These are phyloP conservation scores for Ianthella basta DNA, from an alignment of 37 sponge, comb jelly and placozoan species.

Conservation along the genomic window DNA sequence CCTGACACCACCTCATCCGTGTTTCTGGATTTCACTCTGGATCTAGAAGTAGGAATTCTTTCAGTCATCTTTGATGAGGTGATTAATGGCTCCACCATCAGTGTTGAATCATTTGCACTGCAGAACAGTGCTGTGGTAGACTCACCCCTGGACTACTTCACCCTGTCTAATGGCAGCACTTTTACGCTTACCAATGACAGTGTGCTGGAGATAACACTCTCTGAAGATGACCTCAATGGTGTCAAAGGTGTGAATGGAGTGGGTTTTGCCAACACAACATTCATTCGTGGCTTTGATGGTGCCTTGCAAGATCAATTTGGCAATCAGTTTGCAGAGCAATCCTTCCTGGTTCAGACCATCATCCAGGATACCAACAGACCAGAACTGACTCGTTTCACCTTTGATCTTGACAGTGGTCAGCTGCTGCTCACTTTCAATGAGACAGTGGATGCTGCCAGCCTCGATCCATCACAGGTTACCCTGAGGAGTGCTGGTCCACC, in stretches of 20 bases:
- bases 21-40: conserved; percentile 47
- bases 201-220: conserved; percentile 49
- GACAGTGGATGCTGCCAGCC: conserved; percentile 51
- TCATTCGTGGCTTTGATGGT: conserved; percentile 40
- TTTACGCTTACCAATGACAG: conserved; percentile 42
- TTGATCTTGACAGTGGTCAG: conserved; percentile 57
- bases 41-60: conserved; percentile 62
- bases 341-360: conserved; percentile 30
- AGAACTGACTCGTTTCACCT: conserved; percentile 46
- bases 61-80: conserved; percentile 75
- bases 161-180: conserved; percentile 26
- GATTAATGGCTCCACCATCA: conserved; percentile 51
- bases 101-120: conserved; percentile 46
- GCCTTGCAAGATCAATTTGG: conserved; percentile 65
- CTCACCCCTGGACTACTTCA: background rate
- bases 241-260: conserved; percentile 65
- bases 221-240: conserved; percentile 60
- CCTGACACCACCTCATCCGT: conserved; percentile 51
- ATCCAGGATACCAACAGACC: conserved; percentile 59
- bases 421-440: conserved; percentile 75
- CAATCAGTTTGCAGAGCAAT: conserved; percentile 55
- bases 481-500: conserved; percentile 29
- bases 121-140: conserved; percentile 26
- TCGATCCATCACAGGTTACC: conserved; percentile 46
- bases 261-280: conserved; percentile 65